These are phyloP conservation scores for Masnerella sp. DNA, from an alignment of 2,888 invertebrate genomes.

Conservation along the genomic window DNA sequence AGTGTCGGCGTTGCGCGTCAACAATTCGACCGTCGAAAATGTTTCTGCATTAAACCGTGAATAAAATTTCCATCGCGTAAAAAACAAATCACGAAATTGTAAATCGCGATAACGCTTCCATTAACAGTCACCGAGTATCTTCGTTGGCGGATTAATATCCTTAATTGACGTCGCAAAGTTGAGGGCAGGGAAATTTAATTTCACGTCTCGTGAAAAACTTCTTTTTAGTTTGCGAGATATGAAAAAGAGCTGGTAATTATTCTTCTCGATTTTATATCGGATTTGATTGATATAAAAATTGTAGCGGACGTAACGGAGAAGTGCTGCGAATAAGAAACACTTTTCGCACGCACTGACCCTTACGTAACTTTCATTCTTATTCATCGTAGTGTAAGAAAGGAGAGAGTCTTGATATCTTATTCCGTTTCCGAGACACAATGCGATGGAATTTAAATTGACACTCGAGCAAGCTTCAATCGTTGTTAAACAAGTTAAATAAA, in stretches of 20 bases:
- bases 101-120: no score
- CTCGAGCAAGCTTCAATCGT: background rate
- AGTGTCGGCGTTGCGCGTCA: slow-evolving; percentile 26
- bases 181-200: no score
- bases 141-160: no score
- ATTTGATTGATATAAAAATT: slow-evolving; percentile 30
- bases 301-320: slow-evolving; percentile 7
- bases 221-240: no score
- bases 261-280: no score
- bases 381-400: slow-evolving; percentile 10
- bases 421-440: slow-evolving; percentile 8
- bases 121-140: no score
- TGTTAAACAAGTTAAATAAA: slow-evolving; percentile 10
- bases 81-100: no score
- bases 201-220: no score
- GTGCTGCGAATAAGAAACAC: slow-evolving; percentile 5
- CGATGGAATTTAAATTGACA: slow-evolving; percentile 17
- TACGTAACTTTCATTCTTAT: slow-evolving; percentile 29
- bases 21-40: slow-evolving; percentile 27
- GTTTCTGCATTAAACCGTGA: slow-evolving; percentile 9
- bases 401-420: slow-evolving; percentile 15
- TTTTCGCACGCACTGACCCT: slow-evolving; percentile 21
- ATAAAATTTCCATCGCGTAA: no score
- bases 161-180: no score
- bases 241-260: no score